Conservation (phyloP, 2,113 vertebrate species). For the Colossoma macropomum region DNA sequence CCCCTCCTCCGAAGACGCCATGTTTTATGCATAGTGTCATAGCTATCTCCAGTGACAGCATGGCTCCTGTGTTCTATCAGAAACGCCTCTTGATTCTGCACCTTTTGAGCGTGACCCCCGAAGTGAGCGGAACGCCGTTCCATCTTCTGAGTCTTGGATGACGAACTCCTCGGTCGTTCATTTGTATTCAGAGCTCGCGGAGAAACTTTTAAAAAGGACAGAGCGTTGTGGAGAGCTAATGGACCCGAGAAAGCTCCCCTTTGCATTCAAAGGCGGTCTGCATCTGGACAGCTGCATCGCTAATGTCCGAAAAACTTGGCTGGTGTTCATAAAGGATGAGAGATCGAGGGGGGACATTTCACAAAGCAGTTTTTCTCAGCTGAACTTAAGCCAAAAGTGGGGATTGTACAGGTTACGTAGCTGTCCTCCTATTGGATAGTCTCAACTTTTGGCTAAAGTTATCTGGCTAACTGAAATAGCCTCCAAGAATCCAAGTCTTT, state of each 20-base stretch:
- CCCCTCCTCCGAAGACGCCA: conserved; percentile 6
- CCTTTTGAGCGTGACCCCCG: conserved; percentile 25
- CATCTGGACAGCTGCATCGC: conserved; percentile 25
- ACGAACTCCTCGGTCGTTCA: not conserved
- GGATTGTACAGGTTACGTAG: too few species aligned
- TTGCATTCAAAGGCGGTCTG: conserved; percentile 7
- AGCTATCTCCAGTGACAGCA: conserved; percentile 14
- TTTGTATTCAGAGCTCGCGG: conserved; percentile 19
- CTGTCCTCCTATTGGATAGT: too few species aligned
- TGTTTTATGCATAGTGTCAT: conserved; percentile 52
- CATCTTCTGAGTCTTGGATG: not conserved
- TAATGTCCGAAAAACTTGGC: conserved; percentile 40
- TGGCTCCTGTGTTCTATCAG: conserved; percentile 19
- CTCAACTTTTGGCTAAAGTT: too few species aligned
- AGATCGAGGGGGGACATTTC: not conserved
- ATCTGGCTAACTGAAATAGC: too few species aligned
- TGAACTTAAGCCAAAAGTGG: not conserved
- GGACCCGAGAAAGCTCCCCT: conserved; percentile 29
- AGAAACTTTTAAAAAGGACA: conserved; percentile 39
- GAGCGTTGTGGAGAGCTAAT: conserved; percentile 46
- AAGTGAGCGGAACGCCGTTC: conserved; percentile 27
- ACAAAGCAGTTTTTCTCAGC: not conserved
- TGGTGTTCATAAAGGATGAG: conserved; percentile 16
- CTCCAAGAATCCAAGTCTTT: too few species aligned
- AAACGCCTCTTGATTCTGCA: not conserved